Percentiles rank a stretch among this genome's conserved stretches.
phyloP scores from a whole-genome alignment of 2,888 invertebrate genomes.

The Caenorhabditis sinica region DNA sequence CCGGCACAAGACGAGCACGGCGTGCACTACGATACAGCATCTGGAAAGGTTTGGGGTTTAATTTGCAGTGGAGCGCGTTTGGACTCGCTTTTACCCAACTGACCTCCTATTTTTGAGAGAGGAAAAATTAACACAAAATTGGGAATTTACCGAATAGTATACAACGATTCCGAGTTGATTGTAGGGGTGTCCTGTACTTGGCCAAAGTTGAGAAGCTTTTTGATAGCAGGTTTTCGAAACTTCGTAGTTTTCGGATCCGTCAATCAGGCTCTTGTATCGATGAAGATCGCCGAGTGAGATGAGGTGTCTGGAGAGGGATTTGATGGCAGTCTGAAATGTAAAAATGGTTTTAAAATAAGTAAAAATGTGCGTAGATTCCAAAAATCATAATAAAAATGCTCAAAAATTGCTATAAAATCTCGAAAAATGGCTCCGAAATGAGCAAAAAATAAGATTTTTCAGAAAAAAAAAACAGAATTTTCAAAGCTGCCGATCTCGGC shows the following conservation, averaged over 20 bases:
- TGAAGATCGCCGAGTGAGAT: slow-evolving; percentile 94
- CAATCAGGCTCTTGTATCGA: slow-evolving; percentile 91
- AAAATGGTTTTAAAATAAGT: neutral
- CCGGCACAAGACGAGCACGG: slow-evolving; percentile 72
- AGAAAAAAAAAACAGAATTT: too few species aligned
- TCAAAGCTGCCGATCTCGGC: too few species aligned
- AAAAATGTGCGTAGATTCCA: neutral
- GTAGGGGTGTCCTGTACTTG: slow-evolving; percentile 95
- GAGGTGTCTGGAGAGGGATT: slow-evolving; percentile 91
- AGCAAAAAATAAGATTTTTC: too few species aligned
- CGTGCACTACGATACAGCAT: slow-evolving; percentile 77
- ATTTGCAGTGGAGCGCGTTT: neutral
- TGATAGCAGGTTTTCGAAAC: slow-evolving; percentile 88
- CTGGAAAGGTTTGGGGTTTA: slow-evolving; percentile 63
- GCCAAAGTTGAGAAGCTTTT: slow-evolving; percentile 94
- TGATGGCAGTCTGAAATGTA: slow-evolving; percentile 65
- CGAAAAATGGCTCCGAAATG: too few species aligned
- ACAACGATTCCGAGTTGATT: slow-evolving; percentile 95
- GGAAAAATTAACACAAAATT: neutral
- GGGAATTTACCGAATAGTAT: slow-evolving; percentile 84
- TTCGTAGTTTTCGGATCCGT: slow-evolving; percentile 89
- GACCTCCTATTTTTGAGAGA: neutral
- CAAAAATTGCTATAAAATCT: too few species aligned
- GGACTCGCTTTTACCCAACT: slow-evolving; percentile 35
- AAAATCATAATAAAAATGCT: neutral